phyloP scores from a whole-genome alignment of 2,797 vertebrate species.

The Xenentodon cancila region DNA sequence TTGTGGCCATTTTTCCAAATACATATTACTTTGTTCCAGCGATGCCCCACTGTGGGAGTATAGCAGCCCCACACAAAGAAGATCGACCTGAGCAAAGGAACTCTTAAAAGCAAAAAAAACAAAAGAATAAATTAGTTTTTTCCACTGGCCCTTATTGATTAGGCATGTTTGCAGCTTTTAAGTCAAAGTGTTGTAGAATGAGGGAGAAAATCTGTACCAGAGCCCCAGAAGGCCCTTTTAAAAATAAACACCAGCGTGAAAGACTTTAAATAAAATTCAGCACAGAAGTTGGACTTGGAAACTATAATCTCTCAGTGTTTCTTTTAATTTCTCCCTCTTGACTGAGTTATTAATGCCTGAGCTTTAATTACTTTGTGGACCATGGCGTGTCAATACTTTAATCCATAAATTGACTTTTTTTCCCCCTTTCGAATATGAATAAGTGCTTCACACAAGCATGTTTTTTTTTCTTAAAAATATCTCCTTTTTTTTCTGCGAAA shows the following conservation, averaged over 20 bases:
- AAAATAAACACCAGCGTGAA: constrained; percentile 37
- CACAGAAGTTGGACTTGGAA: constrained; percentile 39
- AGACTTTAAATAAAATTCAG: constrained; percentile 53
- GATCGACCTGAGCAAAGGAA: constrained; percentile 43
- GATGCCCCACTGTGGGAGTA: neutral
- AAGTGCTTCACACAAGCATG: constrained; percentile 44
- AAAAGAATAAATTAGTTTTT: constrained; percentile 28
- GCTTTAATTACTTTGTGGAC: constrained; percentile 69
- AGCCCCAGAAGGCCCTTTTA: constrained; percentile 17
- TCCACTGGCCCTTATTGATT: constrained; percentile 55
- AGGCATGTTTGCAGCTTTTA: constrained; percentile 41
- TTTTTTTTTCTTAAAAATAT: constrained; percentile 4
- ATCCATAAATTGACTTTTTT: constrained; percentile 47
- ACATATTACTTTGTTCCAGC: constrained; percentile 11
- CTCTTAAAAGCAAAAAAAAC: constrained; percentile 23
- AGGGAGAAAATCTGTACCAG: constrained; percentile 36
- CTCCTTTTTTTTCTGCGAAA: constrained; percentile 17
- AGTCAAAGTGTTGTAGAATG: constrained; percentile 24
- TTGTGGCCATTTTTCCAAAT: constrained; percentile 25
- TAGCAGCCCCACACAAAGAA: constrained; percentile 31
- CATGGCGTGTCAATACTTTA: constrained; percentile 47
- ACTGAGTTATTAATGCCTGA: constrained; percentile 65
- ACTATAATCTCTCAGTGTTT: constrained; percentile 66
- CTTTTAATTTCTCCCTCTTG: constrained; percentile 56
- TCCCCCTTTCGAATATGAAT: constrained; percentile 13